Conservation (phyloP, 1,140 invertebrate genomes). For the Zaprionus vittiger region DNA sequence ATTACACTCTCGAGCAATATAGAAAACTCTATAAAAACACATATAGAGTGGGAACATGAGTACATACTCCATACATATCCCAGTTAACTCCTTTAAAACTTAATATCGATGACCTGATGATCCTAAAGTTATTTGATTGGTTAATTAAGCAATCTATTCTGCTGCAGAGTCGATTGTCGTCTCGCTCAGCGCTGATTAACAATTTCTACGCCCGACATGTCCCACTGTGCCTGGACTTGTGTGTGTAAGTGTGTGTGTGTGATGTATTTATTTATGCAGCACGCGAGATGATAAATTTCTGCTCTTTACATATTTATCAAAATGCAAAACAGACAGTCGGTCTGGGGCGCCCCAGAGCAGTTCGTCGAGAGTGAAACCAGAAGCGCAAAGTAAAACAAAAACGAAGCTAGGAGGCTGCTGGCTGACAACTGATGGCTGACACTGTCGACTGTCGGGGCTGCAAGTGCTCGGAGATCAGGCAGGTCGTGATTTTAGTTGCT, state of each 20-base stretch:
- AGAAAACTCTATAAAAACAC: background rate
- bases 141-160: conserved; percentile 1
- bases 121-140: background rate
- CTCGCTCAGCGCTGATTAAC: background rate
- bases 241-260: background rate
- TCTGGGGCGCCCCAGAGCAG: conserved; percentile 12
- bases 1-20: background rate
- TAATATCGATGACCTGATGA: background rate
- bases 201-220: background rate
- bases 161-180: background rate
- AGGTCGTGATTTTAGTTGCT: conserved; percentile 16
- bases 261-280: conserved; percentile 71
- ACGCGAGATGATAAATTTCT: conserved; percentile 70
- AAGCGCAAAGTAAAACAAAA: conserved; percentile 44
- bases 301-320: conserved; percentile 66
- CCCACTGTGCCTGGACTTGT: background rate
- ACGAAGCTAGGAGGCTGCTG: conserved; percentile 5
- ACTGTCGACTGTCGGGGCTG: conserved; percentile 6
- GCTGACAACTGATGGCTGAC: conserved; percentile 12
- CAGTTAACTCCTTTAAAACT: background rate
- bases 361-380: background rate
- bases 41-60: background rate
- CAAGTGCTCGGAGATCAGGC: conserved; percentile 18
- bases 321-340: conserved; percentile 53
- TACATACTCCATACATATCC: background rate